These are phyloP conservation scores for Siniperca knerii DNA, from an alignment of 2,113 vertebrate species.

Conservation along the genomic window DNA sequence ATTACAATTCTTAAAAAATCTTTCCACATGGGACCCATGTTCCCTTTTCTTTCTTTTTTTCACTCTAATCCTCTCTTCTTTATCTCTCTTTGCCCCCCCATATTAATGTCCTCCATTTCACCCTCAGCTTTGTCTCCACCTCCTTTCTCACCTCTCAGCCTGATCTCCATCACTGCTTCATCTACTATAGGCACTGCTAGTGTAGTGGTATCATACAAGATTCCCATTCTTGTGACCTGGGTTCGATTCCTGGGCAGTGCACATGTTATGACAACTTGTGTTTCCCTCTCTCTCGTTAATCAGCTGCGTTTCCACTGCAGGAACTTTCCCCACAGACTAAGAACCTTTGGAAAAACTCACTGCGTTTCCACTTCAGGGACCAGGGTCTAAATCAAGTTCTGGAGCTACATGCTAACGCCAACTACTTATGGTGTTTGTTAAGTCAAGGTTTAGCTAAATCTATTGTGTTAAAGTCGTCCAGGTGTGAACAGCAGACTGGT, in stretches of 20 bases:
- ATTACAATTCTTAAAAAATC: constrained; percentile 32
- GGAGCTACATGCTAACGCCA: too few relatives aligned
- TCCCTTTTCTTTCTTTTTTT: neutral
- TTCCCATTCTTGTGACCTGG: constrained; percentile 93
- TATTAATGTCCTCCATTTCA: constrained; percentile 30
- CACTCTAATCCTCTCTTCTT: constrained; percentile 35
- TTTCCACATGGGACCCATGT: constrained; percentile 26
- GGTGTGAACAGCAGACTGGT: too few relatives aligned
- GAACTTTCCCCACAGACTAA: too few relatives aligned
- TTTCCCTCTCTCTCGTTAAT: neutral
- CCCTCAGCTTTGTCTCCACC: constrained; percentile 9
- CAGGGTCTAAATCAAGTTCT: too few relatives aligned
- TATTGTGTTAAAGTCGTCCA: too few relatives aligned
- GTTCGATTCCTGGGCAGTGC: constrained; percentile 83
- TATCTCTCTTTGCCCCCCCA: constrained; percentile 22
- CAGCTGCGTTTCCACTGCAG: too few relatives aligned
- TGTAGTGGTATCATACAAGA: constrained; percentile 95
- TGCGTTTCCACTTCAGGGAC: too few relatives aligned
- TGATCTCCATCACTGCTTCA: neutral
- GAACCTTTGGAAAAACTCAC: too few relatives aligned
- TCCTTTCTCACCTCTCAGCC: constrained; percentile 15
- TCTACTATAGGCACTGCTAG: constrained; percentile 80
- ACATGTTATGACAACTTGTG: neutral
- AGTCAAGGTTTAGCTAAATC: too few relatives aligned
- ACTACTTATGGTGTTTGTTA: too few relatives aligned